These are phyloP conservation scores for Polyommatus icarus DNA, from an alignment of 2,888 invertebrate genomes.

Conservation along the genomic window DNA sequence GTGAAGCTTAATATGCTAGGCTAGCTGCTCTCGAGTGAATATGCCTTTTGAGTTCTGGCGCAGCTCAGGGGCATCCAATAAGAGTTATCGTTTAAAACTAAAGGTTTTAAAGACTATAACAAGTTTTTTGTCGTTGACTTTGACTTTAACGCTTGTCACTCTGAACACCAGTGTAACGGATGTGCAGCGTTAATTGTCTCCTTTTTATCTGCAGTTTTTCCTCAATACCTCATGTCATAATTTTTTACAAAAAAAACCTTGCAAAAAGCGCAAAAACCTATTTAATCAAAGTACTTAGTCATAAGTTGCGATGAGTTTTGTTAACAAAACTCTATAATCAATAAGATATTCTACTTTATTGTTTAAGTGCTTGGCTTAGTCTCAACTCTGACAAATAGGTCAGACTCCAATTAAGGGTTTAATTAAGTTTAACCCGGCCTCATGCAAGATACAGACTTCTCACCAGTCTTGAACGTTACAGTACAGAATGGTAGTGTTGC, in stretches of 20 bases:
- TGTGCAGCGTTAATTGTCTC: no score
- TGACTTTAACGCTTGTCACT: no score
- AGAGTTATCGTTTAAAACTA: no score
- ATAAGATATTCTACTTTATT: not conserved
- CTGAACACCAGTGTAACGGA: no score
- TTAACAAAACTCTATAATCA: not conserved
- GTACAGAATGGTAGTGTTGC: not conserved
- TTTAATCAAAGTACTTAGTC: not conserved
- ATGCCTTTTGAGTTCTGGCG: no score
- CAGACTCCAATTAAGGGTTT: slow-evolving; percentile 13
- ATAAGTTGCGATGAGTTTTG: not conserved
- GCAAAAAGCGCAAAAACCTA: not conserved
- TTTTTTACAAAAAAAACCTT: not conserved
- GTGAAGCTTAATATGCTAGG: no score
- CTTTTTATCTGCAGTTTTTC: no score
- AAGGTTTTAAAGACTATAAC: no score
- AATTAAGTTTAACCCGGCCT: not conserved
- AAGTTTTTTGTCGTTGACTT: no score
- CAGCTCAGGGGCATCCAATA: no score
- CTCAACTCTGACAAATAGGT: not conserved
- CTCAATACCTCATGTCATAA: not conserved
- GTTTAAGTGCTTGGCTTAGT: not conserved
- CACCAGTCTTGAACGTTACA: not conserved
- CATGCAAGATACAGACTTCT: not conserved
- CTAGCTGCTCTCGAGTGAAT: no score